Conservation (phyloP, 2,113 vertebrate species). For the Budorcas taxicolor region DNA sequence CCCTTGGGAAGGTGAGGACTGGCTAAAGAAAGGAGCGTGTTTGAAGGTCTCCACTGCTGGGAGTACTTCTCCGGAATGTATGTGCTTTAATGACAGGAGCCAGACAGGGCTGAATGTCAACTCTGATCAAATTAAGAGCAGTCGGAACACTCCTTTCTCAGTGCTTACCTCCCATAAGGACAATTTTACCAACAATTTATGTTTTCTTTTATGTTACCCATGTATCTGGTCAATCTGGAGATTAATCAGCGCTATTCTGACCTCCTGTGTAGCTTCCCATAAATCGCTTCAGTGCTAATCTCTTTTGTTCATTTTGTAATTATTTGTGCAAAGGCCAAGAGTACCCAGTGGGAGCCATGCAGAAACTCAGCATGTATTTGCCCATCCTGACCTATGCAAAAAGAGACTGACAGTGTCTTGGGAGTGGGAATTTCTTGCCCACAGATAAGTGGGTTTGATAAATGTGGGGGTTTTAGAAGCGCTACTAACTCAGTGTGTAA, state of each 20-base stretch:
- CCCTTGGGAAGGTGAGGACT: not conserved
- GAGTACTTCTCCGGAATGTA: not conserved
- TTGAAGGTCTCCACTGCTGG: not conserved
- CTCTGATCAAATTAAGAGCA: not conserved
- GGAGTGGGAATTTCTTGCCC: not conserved
- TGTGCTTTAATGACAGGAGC: not conserved
- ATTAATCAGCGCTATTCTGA: not conserved
- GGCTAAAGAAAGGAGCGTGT: not conserved
- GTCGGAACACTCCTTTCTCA: not conserved
- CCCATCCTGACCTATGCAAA: not conserved
- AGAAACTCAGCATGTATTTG: not conserved
- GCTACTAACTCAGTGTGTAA: not conserved
- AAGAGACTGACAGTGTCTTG: not conserved
- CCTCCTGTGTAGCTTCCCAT: not conserved
- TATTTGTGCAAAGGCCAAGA: constrained; percentile 26
- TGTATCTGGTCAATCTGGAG: not conserved
- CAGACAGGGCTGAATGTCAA: not conserved
- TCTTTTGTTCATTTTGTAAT: constrained; percentile 45
- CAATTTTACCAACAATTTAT: not conserved
- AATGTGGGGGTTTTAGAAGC: not conserved
- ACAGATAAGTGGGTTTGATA: not conserved
- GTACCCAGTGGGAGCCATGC: not conserved
- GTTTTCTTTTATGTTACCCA: not conserved
- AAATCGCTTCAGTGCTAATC: constrained; percentile 43
- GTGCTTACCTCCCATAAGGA: not conserved